phyloP scores from a whole-genome alignment of 37 sponge, comb jelly and placozoan species.

The Petrosia ficiformis region DNA sequence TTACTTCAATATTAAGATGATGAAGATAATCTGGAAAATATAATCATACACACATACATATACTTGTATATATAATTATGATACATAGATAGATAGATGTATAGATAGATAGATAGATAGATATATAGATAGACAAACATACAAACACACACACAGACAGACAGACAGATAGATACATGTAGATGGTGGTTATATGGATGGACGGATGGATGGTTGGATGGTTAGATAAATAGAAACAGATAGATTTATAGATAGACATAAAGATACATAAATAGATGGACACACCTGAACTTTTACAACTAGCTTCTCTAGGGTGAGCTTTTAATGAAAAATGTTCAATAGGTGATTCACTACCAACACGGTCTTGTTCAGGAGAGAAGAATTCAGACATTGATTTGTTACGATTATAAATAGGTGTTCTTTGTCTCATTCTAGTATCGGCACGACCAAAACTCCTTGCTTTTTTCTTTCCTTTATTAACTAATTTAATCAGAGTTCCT shows the following conservation, averaged over 20 bases:
- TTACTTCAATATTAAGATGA: slow-evolving; percentile 2
- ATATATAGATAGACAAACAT: no score
- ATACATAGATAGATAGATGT: no score
- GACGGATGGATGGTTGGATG: no score
- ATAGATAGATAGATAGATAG: no score
- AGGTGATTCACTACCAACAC: neutral
- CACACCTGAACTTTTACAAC: neutral
- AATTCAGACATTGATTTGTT: neutral
- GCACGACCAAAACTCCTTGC: slow-evolving; percentile 1
- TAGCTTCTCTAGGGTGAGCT: neutral
- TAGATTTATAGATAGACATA: neutral
- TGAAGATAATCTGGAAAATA: neutral
- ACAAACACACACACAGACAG: no score
- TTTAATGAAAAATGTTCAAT: neutral
- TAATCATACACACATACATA: no score
- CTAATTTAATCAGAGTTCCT: neutral
- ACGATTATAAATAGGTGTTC: neutral
- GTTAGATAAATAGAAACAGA: neutral
- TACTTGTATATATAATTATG: no score
- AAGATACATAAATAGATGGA: neutral
- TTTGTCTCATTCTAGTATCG: neutral
- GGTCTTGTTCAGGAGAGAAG: neutral
- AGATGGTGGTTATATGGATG: no score
- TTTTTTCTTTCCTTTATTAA: neutral
- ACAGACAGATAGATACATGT: no score